These are phyloP conservation scores for Cydia pomonella DNA, from an alignment of 1,140 invertebrate species.

Conservation along the genomic window DNA sequence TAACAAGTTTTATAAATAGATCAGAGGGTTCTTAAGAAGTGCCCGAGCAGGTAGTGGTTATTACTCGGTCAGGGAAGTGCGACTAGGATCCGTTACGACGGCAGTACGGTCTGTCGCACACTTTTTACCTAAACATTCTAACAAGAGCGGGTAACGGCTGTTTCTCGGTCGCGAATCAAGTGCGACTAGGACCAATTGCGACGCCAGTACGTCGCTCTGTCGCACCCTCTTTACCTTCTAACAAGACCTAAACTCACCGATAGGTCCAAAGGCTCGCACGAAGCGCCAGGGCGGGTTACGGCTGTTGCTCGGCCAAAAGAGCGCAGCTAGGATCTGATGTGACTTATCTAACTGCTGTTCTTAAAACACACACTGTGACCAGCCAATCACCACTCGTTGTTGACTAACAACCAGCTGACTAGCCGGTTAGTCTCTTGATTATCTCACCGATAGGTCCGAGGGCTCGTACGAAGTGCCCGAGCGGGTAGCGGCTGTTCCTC, in stretches of 20 bases:
- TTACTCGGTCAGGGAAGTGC: constrained; percentile 95
- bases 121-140: constrained; percentile 37
- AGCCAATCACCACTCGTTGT: too few species aligned
- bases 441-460: constrained; percentile 85
- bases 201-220: constrained; percentile 80
- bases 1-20: constrained; percentile 75
- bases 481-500: constrained; percentile 86
- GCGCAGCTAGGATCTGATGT: constrained; percentile 95
- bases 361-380: too few species aligned
- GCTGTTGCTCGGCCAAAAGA: constrained; percentile 94
- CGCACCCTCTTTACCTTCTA: too few species aligned
- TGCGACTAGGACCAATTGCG: constrained; percentile 93
- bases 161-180: constrained; percentile 96
- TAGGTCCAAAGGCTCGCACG: constrained; percentile 89
- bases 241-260: constrained; percentile 57
- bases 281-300: constrained; percentile 91
- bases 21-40: constrained; percentile 93
- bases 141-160: constrained; percentile 84
- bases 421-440: not conserved
- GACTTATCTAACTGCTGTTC: constrained; percentile 50
- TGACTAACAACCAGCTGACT: too few species aligned
- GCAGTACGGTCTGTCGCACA: constrained; percentile 88
- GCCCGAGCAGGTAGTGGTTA: constrained; percentile 89
- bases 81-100: constrained; percentile 92
- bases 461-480: constrained; percentile 94